Conservation (phyloP, 2,888 invertebrate species). For the Drosophila formosana region DNA sequence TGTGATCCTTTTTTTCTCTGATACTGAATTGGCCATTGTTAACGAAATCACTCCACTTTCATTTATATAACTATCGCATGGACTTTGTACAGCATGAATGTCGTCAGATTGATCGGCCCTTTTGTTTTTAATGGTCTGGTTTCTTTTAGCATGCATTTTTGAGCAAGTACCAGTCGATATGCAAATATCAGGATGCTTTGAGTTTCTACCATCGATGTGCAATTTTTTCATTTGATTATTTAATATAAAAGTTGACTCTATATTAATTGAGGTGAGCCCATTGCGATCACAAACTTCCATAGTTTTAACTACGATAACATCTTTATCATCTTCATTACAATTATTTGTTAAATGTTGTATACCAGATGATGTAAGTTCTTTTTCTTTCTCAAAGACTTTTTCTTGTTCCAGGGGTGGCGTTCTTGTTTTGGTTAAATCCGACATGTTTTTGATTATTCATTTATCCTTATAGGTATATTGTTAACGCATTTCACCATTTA, state of each 20-base stretch:
- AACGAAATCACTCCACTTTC: background rate
- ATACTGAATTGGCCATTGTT: background rate
- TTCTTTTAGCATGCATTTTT: constrained; percentile 1
- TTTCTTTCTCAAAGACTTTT: constrained; percentile 6
- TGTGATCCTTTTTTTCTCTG: background rate
- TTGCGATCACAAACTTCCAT: constrained; percentile 60
- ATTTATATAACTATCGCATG: background rate
- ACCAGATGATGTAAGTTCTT: constrained; percentile 4
- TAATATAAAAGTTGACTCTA: constrained; percentile 18
- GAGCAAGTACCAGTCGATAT: background rate
- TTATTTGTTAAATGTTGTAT: constrained; percentile 13
- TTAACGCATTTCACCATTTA: background rate
- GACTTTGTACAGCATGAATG: background rate
- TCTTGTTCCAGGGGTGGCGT: background rate
- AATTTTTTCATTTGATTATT: constrained; percentile 44
- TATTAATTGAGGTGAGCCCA: constrained; percentile 15
- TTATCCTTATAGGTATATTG: constrained; percentile 22
- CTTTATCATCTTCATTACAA: constrained; percentile 45
- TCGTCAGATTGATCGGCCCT: constrained; percentile 3
- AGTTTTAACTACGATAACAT: constrained; percentile 41
- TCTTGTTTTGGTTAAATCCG: constrained; percentile 17
- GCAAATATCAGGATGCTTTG: background rate
- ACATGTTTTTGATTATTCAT: constrained; percentile 31
- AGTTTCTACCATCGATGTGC: constrained; percentile 33
- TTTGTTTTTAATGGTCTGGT: constrained; percentile 3